Conservation (phyloP, 2,113 vertebrate species). For the Psittacara wagleri region DNA sequence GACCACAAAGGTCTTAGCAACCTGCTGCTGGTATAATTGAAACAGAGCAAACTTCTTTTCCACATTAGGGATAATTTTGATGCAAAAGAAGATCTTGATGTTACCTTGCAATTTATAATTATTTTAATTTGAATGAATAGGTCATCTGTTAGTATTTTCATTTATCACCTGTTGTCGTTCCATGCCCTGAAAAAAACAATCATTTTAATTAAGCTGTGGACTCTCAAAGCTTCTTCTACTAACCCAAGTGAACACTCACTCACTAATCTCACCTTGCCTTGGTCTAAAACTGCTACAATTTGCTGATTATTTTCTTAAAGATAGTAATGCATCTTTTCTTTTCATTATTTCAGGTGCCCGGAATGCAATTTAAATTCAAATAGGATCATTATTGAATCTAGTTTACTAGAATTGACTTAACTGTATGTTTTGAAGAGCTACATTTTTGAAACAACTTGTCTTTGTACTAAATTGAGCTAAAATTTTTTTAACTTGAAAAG, state of each 20-base stretch:
- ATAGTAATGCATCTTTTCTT: constrained; percentile 15
- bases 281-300: constrained; percentile 22
- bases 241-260: neutral
- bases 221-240: neutral
- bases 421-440: neutral
- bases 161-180: neutral
- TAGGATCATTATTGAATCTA: constrained; percentile 47
- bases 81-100: neutral
- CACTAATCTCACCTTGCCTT: neutral
- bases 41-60: neutral
- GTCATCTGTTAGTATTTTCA: neutral
- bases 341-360: constrained; percentile 36
- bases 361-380: constrained; percentile 64
- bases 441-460: constrained; percentile 31
- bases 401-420: constrained; percentile 60
- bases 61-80: neutral
- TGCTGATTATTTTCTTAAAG: constrained; percentile 24
- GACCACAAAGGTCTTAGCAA: neutral
- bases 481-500: neutral
- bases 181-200: neutral
- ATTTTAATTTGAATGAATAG: neutral
- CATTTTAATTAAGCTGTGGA: constrained; percentile 31
- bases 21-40: neutral
- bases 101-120: neutral
- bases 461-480: constrained; percentile 2